Evolutionary conservation across 2,797 vertebrate species (phyloP).

Genomic region (Crenuchus spilurus): DNA sequence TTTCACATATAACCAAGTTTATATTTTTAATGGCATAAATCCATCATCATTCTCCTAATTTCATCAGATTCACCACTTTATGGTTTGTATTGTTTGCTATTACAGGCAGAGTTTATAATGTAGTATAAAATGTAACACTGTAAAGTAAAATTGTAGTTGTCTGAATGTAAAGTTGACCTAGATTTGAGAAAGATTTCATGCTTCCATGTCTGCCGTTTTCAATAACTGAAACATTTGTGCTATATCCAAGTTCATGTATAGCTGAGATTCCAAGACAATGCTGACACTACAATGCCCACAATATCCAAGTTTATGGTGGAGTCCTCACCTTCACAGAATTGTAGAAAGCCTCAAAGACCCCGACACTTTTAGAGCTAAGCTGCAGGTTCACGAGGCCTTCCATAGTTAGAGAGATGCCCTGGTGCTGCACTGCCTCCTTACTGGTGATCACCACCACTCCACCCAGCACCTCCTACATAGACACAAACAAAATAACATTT

Average conservation of each 20-base stretch:
- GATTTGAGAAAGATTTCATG: background rate
- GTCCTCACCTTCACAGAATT: conserved; percentile 93
- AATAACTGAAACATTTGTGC: no score
- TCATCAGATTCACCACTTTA: no score
- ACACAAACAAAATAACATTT: background rate
- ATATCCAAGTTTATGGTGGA: background rate
- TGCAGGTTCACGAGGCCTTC: conserved; percentile 94
- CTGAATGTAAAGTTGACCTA: background rate
- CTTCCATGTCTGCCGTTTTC: no score
- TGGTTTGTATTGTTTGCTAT: background rate
- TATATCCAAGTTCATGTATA: no score
- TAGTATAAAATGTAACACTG: background rate
- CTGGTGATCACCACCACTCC: conserved; percentile 89
- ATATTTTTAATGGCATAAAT: no score
- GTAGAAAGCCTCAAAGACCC: conserved; percentile 97
- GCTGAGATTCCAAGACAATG: background rate
- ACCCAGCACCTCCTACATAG: conserved; percentile 81
- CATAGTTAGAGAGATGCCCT: conserved; percentile 90
- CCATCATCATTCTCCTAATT: no score
- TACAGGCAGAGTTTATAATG: background rate
- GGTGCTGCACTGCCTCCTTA: conserved; percentile 90
- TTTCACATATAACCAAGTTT: no score
- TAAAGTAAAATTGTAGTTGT: background rate
- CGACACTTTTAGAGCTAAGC: conserved; percentile 96
- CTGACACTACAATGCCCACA: background rate